Base-by-base conservation (phyloP, 2,888 invertebrate species). In the Hirtodrosophila cameraria region DNA sequence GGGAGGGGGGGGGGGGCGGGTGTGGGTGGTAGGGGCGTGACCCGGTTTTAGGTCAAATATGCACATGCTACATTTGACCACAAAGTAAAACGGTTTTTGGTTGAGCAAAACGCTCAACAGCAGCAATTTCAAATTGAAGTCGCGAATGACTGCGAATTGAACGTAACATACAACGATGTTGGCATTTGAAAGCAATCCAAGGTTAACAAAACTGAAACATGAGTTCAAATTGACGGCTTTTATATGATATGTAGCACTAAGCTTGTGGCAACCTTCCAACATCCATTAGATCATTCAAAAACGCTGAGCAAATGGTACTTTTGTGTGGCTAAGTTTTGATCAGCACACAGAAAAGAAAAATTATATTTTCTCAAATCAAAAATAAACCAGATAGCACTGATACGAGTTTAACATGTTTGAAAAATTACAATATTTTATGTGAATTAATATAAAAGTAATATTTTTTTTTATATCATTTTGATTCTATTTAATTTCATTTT, bases 41-140 rank as follows among this genome's bases (percentile, higher is more conserved):
- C 48, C 36, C 38, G 48, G 46, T 68, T 54, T 59, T 31, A 58
- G 77, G 82, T 78, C 79, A 72, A 71, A 78, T 78, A 81, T 78
- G 85, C 83, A 86, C 79, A 79, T 79, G 79, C 84, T 86, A 81
- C 81, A 78, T 84, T 81, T 85, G 85, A 82, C 82, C 87, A 85
- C 87, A 87, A 82, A 86, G 82, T 85, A 73, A 87, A 82, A 84
- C 83, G 75, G 50, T 83, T 78, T 84, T 61, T 57, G 69, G 73
- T 62, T 59, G 72, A 59, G 82, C 58, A 61, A 71, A 80, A 43
- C 77, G 78, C 53, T 74, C 79, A 66, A 53, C 79, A 66, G 55
- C 79, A 71, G 79, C 71, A 75, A 78, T 71, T 78, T 67, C 54
- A 65, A 73, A 64, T 71, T 76, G 63, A 83, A 74, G 66, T 78